A percentile compares a stretch with the other conserved stretches of the same genome.
Conservation (phyloP, 2,113 vertebrate species). For the Clarias gariepinus region DNA sequence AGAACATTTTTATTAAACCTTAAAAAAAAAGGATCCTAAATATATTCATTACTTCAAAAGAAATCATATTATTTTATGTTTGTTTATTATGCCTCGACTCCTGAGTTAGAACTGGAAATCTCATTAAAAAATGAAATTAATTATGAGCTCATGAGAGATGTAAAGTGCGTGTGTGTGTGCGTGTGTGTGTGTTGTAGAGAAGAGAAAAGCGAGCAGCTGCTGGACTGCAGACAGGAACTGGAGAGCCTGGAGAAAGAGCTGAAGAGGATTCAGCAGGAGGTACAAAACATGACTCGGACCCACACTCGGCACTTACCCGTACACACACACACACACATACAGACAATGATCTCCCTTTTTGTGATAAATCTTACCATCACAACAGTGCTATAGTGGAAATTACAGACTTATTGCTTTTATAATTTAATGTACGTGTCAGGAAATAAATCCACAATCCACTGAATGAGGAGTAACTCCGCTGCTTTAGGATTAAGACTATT, state of each 20-base stretch:
- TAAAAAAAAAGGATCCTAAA: not conserved
- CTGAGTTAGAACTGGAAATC: not conserved
- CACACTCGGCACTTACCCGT: not conserved
- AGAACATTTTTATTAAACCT: not conserved
- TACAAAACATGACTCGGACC: slow-evolving; percentile 50
- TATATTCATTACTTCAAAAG: not conserved
- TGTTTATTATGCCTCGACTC: not conserved
- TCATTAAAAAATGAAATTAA: not conserved
- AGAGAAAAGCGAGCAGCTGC: slow-evolving; percentile 94
- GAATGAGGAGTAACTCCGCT: too few relatives aligned
- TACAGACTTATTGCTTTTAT: not conserved
- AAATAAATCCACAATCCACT: not conserved
- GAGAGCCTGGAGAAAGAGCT: slow-evolving; percentile 89
- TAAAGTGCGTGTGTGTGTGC: slow-evolving; percentile 18
- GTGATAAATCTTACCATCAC: not conserved
- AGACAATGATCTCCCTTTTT: too few relatives aligned
- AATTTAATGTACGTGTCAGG: not conserved
- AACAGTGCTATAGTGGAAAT: not conserved
- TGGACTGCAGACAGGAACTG: slow-evolving; percentile 95
- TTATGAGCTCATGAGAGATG: not conserved
- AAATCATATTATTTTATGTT: not conserved
- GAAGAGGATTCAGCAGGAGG: slow-evolving; percentile 94
- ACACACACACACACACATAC: too few relatives aligned
- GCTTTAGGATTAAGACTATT: not conserved
- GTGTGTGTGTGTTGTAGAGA: slow-evolving; percentile 75